A percentile compares a stretch with the other conserved stretches of the same genome.
Evolutionary conservation across 2,113 vertebrate species (phyloP).

Genomic region (Ictalurus punctatus): DNA sequence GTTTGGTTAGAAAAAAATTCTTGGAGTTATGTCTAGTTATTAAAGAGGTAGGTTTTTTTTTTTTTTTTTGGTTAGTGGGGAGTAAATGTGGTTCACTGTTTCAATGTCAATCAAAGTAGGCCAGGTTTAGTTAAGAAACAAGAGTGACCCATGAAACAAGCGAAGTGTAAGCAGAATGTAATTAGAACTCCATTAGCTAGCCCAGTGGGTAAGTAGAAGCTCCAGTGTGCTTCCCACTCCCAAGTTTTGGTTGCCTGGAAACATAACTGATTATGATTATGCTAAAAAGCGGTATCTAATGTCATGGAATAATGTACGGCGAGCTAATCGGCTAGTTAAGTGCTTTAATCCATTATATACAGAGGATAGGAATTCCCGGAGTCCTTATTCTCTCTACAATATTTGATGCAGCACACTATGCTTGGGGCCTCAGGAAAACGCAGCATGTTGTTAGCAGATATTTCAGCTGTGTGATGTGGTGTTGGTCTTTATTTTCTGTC

Average conservation of each 20-base stretch:
- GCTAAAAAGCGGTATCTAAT: background rate
- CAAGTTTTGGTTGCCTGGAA: background rate
- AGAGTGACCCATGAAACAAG: background rate
- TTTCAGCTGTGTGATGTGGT: background rate
- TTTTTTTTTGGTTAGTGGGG: background rate
- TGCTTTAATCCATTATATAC: background rate
- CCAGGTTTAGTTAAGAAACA: conserved; percentile 10
- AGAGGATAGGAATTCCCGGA: background rate
- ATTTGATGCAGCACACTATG: background rate
- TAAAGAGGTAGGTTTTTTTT: background rate
- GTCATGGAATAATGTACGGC: background rate
- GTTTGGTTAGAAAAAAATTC: background rate
- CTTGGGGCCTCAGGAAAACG: background rate
- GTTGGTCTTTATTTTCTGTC: background rate
- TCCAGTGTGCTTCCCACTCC: background rate
- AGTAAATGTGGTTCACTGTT: background rate
- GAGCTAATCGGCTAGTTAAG: background rate
- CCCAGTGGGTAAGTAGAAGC: background rate
- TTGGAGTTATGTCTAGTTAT: background rate
- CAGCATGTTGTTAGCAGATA: background rate
- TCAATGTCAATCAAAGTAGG: background rate
- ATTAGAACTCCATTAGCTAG: background rate
- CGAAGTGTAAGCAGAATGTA: background rate
- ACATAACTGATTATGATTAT: background rate
- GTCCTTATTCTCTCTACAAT: background rate